Base-by-base conservation (phyloP, 1,140 invertebrate species). In the Lordiphosa clarofinis region DNA sequence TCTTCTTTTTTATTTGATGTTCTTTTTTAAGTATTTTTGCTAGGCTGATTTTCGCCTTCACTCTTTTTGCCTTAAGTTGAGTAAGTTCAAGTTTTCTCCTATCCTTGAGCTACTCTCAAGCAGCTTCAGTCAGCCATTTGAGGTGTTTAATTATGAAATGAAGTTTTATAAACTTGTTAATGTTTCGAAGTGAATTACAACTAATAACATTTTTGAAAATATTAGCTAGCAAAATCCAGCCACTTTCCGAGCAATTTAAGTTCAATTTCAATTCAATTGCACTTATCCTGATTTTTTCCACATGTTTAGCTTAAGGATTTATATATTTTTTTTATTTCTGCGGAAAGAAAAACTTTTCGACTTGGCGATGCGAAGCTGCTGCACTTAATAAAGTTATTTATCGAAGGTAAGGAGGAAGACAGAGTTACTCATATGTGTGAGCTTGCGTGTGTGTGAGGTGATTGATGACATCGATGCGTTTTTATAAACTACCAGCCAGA, bases 381-480 rank as follows among this genome's bases (percentile, higher is more conserved):
- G 49, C 59, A 69, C 69, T 79, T 79, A 69, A 79, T 73, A 79
- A 79, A 78, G 48, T 79, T 79, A 66, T 63, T 53, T 42, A 65
- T 70, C 47, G 59, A 52, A 57, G 58, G 66, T 48, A 54, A 33
- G 40, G 10, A 13, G 21, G 10, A 4, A 28, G 12, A n/a, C 52
- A 21, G 33, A 2, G 33, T 8, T 24, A 9, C 36, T 33, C 37
- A 53, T 60, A 28, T 60, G 56, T 48, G 44, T 39, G 19, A 11
- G 6, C 19, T 47, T 37, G 28, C 48, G 21, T 44, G 49, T 52
- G 35, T 44, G 11, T 52, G n/a, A 56, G 58, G 60, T 87, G 86
- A 87, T 87, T 86, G 86, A 87, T 87, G 86, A 69, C 63, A 78
- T 87, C 78, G 86, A 87, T 87, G 76, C 76, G 68, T 87, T 87